Conservation (phyloP, 2,113 vertebrate species). For the Nibea albiflora region DNA sequence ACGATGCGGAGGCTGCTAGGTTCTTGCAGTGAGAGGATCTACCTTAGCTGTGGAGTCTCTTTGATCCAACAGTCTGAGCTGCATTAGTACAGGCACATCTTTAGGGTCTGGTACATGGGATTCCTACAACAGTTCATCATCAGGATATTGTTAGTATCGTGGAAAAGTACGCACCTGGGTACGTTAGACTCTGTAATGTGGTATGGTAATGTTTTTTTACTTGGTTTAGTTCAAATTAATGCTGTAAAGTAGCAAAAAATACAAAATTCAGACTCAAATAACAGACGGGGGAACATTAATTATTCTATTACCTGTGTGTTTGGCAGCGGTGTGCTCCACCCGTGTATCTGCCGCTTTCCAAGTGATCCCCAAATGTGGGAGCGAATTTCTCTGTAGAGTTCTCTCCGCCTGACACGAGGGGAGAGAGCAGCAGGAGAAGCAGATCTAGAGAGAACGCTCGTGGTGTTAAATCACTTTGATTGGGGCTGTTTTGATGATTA, state of each 20-base stretch:
- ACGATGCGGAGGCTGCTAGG: background rate
- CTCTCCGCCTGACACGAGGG: slow-evolving; percentile 81
- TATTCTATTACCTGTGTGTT: slow-evolving; percentile 68
- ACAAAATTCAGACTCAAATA: background rate
- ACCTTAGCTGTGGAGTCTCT: slow-evolving; percentile 88
- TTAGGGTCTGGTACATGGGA: slow-evolving; percentile 75
- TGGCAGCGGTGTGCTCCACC: slow-evolving; percentile 84
- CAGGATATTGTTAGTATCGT: background rate
- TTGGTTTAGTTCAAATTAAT: background rate
- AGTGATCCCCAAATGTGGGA: slow-evolving; percentile 85
- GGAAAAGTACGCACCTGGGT: background rate
- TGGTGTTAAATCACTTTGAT: slow-evolving; percentile 18
- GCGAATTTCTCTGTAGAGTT: slow-evolving; percentile 86
- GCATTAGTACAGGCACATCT: slow-evolving; percentile 83
- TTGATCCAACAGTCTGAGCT: slow-evolving; percentile 87
- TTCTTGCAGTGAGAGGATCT: background rate
- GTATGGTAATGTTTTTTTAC: background rate
- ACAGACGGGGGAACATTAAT: background rate
- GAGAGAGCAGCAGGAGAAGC: slow-evolving; percentile 71
- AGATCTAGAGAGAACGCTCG: slow-evolving; percentile 55
- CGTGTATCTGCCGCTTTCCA: slow-evolving; percentile 84
- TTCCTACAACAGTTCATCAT: slow-evolving; percentile 56
- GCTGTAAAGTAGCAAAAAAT: no score
- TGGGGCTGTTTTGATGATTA: background rate
- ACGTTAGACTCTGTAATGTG: background rate